Evolutionary conservation across 2,797 vertebrate genomes (phyloP), one percentile per base, ranked within the genome.

Genomic region (Todus mexicanus): DNA sequence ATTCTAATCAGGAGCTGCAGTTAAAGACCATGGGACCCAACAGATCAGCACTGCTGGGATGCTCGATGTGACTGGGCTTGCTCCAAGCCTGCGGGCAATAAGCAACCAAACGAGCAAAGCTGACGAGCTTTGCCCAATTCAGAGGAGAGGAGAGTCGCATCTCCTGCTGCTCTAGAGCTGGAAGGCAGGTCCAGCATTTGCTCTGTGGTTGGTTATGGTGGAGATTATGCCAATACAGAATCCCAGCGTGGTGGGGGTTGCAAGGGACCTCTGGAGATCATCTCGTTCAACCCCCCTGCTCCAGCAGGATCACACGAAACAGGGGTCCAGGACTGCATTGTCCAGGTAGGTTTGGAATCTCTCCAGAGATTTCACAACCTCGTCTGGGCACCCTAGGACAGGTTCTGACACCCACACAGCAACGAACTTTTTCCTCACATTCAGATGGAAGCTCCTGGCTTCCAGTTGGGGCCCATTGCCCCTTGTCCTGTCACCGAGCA

Each of bases 21-120:
- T 66, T 38, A n/a, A 64, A n/a, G 45, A 57, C 64, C 2, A 0
- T 18, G 37, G 51, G 38, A 60, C 51, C 42, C 7, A 6, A 11
- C 0, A 2, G 51, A 61, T 61, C 48, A 12, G 38, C 38, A 0
- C 60, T 15, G 86, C 25, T 0, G 13, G 47, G 57, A 56, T 2
- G n/a, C 7, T 11, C 3, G 0, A 18, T 15, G n/a, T 3, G 10
- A n/a, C 14, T 1, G 1, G 16, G 37, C 79, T 48, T 35, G 51
- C 68, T 59, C 56, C 68, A 42, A 77, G 33, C 65, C 60, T 4
- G 4, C 1, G 4, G 50, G 45, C 1, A 2, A 3, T 4, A 53
- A 65, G 27, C 21, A 75, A 31, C 38, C 84, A 5, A 47, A 75
- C 2, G 4, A 75, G 77, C 29, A 42, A 48, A 75, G 64, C 63